Evolutionary conservation across 2,797 vertebrate genomes (phyloP).

Genomic region (Karalla daura): DNA sequence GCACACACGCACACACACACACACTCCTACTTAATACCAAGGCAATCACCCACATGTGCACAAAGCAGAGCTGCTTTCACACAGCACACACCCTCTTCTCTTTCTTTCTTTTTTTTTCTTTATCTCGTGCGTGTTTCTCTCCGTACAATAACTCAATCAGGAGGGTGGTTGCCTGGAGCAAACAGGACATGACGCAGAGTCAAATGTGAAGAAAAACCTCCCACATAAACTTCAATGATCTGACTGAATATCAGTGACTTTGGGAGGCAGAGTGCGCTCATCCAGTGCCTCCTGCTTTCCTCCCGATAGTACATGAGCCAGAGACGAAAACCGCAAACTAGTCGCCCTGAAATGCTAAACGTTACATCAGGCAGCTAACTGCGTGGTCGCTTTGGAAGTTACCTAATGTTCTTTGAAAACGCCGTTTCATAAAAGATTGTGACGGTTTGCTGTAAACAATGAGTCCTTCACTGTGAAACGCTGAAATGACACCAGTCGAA

Average conservation of each 20-base stretch:
- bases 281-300: neutral
- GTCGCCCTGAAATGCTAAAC: too few relatives aligned
- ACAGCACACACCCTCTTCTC: neutral
- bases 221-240: slow-evolving; percentile 13
- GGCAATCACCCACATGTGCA: neutral
- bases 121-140: slow-evolving; percentile 14
- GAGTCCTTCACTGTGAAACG: too few relatives aligned
- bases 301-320: neutral
- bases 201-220: slow-evolving; percentile 36
- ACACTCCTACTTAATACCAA: slow-evolving; percentile 14
- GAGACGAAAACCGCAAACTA: neutral
- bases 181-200: slow-evolving; percentile 37
- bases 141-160: slow-evolving; percentile 42
- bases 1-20: slow-evolving; percentile 29
- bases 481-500: too few relatives aligned
- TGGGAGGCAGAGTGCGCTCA: neutral
- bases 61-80: neutral
- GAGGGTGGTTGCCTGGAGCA: slow-evolving; percentile 37
- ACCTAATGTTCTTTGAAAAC: neutral
- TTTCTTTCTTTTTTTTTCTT: too few relatives aligned
- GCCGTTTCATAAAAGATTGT: neutral
- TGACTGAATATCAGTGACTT: slow-evolving; percentile 5
- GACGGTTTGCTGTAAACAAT: neutral
- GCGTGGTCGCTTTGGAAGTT: neutral
- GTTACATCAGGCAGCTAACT: neutral